Evolutionary conservation across 2,888 invertebrate species (phyloP), one percentile per base, ranked within the genome.

Genomic region (Calameuta idolon): DNA sequence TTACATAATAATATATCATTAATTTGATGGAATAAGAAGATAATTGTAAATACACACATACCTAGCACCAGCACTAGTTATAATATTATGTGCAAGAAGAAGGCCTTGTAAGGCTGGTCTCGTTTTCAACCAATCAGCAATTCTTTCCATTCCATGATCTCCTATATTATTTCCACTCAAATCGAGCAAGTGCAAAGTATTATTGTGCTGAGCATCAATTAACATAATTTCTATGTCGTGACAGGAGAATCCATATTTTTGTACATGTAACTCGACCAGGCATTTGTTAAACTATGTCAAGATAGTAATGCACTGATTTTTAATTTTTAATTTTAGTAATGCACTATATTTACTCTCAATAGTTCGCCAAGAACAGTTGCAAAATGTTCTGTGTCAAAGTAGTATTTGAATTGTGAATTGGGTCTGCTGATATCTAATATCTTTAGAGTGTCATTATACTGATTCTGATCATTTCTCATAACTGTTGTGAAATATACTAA

Each of bases 91-190:
- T 2, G 93, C 93, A 11, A 95, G 86, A 82, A 94, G 93, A 73
- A 95, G 84, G 0, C 92, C 92, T 37, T 92, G 83, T 23, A 95
- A 85, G 12, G 90, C 87, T 0, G 94, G 94, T 31, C 92, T 90
- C 78, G 92, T 92, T 4, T 90, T 85, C 69, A 95, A 88, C 92
- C 94, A 95, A 80, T 92, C 90, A 0, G 92, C 92, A 33, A 95
- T 79, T 76, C 93, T 83, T 79, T 93, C 93, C 0, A 93, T 91
- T 0, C 95, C 95, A 75, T 93, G 92, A 87, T 94, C 94, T 0
- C 94, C 94, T 30, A 95, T 93, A 81, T 91, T 92, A 82, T 95
- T 95, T 78, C 92, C 93, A 0, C 92, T 93, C 15, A 95, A 87
- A 90, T 95, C 94, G 37, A 95, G 87, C 76, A 94, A 92, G 31